These are phyloP conservation scores for Ormyrus nitidulus DNA, from an alignment of 2,888 invertebrate species.

Conservation along the genomic window DNA sequence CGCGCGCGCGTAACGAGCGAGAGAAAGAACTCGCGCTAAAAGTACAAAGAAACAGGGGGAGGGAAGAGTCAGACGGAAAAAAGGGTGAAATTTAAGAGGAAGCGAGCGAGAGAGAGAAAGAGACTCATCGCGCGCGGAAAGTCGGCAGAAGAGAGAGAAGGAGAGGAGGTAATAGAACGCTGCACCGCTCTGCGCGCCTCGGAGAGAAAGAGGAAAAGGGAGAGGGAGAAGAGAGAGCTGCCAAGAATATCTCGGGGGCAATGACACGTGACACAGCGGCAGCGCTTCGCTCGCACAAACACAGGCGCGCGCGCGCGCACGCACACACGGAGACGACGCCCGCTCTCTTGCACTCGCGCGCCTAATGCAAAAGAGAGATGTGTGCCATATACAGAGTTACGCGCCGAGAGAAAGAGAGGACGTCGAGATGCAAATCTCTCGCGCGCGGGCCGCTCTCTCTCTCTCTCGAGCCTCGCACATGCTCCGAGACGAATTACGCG, in stretches of 20 bases:
- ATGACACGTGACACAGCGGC: constrained; percentile 52
- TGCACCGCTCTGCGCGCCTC: constrained; percentile 6
- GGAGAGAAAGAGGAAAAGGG: constrained; percentile 39
- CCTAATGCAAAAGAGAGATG: constrained; percentile 51
- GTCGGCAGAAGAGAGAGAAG: constrained; percentile 10
- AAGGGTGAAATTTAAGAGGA: constrained; percentile 46
- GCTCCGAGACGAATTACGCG: constrained; percentile 35
- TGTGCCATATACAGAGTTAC: constrained; percentile 39
- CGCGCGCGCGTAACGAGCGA: constrained; percentile 12
- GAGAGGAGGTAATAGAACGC: constrained; percentile 46
- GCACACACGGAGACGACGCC: not conserved
- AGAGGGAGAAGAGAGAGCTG: constrained; percentile 50
- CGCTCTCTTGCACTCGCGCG: constrained; percentile 6
- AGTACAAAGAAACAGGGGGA: constrained; percentile 4
- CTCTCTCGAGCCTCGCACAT: not conserved
- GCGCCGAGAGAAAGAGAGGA: not conserved
- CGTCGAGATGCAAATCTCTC: constrained; percentile 42
- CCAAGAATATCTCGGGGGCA: constrained; percentile 56
- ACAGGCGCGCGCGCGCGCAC: not conserved
- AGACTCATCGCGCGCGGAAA: constrained; percentile 7
- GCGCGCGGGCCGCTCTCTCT: too few species aligned
- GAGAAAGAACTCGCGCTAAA: constrained; percentile 5
- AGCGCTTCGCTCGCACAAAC: not conserved
- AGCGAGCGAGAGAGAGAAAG: constrained; percentile 12
- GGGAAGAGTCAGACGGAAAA: constrained; percentile 22